Evolutionary conservation across 2,797 vertebrate genomes (phyloP).

Genomic region (Mus caroli): DNA sequence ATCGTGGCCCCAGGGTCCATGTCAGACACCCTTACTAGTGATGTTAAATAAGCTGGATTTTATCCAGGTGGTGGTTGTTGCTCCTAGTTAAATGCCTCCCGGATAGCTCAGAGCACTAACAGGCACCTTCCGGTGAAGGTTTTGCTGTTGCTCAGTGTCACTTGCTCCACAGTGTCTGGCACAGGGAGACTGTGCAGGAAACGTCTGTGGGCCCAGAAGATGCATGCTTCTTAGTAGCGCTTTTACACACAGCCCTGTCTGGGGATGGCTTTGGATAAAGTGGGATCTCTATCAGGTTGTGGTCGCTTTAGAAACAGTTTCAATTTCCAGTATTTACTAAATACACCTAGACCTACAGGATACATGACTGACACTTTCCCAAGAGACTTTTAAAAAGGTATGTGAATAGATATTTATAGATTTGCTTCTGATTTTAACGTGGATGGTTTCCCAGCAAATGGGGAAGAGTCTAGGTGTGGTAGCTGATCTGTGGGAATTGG

Average conservation of each 20-base stretch:
- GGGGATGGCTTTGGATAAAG: not conserved
- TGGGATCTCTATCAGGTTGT: not conserved
- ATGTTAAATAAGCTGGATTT: not conserved
- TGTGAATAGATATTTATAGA: not conserved
- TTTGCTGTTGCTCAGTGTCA: not conserved
- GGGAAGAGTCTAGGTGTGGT: not conserved
- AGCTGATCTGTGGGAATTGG: not conserved
- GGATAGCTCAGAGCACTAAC: not conserved
- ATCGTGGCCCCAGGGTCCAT: not conserved
- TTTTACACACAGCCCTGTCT: not conserved
- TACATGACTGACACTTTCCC: not conserved
- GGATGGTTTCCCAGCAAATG: constrained; percentile 20
- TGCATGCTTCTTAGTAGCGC: not conserved
- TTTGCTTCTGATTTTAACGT: constrained; percentile 23
- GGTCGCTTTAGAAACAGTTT: constrained; percentile 25
- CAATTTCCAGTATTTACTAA: constrained; percentile 48
- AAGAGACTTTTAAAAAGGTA: not conserved
- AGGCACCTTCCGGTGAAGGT: not conserved
- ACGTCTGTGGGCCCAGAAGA: not conserved
- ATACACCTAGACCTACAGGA: not conserved
- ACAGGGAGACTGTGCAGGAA: not conserved
- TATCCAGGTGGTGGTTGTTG: not conserved
- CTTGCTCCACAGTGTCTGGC: not conserved
- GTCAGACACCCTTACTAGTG: not conserved
- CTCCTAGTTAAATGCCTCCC: not conserved